These are phyloP conservation scores for Ashinkailepas kermadecensis DNA, from an alignment of 2,888 invertebrate species.

Conservation along the genomic window DNA sequence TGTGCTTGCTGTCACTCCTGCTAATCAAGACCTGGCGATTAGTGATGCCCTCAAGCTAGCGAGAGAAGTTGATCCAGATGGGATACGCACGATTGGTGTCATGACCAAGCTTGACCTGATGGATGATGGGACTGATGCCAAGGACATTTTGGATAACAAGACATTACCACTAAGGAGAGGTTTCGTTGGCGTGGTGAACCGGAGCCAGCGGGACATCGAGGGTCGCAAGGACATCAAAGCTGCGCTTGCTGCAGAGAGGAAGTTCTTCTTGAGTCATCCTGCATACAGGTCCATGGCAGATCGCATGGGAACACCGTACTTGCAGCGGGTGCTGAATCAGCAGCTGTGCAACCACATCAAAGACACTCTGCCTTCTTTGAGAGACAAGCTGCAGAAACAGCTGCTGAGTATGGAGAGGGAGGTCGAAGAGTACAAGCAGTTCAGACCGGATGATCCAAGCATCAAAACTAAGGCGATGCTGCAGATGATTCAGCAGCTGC, in stretches of 20 bases:
- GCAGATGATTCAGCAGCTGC: constrained; percentile 99
- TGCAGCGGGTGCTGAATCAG: constrained; percentile 93
- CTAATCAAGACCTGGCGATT: constrained; percentile 96
- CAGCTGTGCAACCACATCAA: constrained; percentile 99
- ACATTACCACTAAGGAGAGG: constrained; percentile 85
- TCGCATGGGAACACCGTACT: constrained; percentile 90
- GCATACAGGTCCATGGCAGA: constrained; percentile 97
- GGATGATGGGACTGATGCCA: constrained; percentile 99
- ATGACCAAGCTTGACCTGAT: constrained; percentile 98
- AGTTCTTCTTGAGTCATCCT: constrained; percentile 96
- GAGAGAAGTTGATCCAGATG: constrained; percentile 93
- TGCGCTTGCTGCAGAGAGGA: constrained; percentile 89
- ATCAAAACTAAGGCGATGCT: constrained; percentile 99
- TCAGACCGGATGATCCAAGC: constrained; percentile 95
- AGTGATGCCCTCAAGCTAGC: constrained; percentile 97
- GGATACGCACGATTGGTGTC: constrained; percentile 95
- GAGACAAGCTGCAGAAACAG: constrained; percentile 96
- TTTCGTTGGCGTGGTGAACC: constrained; percentile 98
- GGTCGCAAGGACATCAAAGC: constrained; percentile 94
- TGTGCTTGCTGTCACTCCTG: constrained; percentile 93
- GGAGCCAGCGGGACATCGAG: constrained; percentile 98
- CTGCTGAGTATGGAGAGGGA: constrained; percentile 92
- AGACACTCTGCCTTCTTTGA: constrained; percentile 88
- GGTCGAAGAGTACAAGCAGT: constrained; percentile 98
- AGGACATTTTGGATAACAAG: constrained; percentile 96